Percentiles rank a stretch among this genome's conserved stretches.
phyloP scores from a whole-genome alignment of 2,888 invertebrate genomes.

The Mactromeris polynyma region DNA sequence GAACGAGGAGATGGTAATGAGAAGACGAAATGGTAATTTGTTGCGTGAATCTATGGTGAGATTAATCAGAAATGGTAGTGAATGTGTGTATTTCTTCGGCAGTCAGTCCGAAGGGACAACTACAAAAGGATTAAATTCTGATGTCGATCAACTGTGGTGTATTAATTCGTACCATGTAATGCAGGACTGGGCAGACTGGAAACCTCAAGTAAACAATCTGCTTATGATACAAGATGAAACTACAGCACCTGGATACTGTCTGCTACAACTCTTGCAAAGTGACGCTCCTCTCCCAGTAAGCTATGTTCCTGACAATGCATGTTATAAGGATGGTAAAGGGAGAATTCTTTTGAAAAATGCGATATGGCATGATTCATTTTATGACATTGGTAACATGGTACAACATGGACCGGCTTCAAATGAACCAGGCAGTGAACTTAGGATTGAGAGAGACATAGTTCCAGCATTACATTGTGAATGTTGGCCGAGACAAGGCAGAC shows the following conservation, averaged over 20 bases:
- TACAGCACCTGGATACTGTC: constrained; percentile 26
- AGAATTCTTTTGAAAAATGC: neutral
- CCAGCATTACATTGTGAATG: neutral
- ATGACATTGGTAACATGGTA: neutral
- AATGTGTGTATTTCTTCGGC: constrained; percentile 10
- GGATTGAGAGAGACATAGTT: neutral
- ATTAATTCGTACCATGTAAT: neutral
- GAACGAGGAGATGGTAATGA: neutral
- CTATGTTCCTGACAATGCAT: neutral
- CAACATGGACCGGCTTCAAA: neutral
- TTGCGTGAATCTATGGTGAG: neutral
- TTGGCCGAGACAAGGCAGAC: neutral
- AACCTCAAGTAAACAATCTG: neutral
- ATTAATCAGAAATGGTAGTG: neutral
- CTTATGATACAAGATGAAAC: constrained; percentile 22
- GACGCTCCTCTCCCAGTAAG: neutral
- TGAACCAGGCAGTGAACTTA: too few relatives aligned
- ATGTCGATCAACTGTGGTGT: constrained; percentile 5
- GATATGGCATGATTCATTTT: neutral
- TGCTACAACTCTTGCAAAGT: too few relatives aligned
- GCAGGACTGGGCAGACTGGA: neutral
- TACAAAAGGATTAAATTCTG: constrained; percentile 23
- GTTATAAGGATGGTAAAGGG: neutral
- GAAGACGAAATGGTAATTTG: neutral
- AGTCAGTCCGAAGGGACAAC: too few relatives aligned